These are phyloP conservation scores for Frieseomelitta varia DNA, from an alignment of 1,140 invertebrate genomes.

Conservation along the genomic window DNA sequence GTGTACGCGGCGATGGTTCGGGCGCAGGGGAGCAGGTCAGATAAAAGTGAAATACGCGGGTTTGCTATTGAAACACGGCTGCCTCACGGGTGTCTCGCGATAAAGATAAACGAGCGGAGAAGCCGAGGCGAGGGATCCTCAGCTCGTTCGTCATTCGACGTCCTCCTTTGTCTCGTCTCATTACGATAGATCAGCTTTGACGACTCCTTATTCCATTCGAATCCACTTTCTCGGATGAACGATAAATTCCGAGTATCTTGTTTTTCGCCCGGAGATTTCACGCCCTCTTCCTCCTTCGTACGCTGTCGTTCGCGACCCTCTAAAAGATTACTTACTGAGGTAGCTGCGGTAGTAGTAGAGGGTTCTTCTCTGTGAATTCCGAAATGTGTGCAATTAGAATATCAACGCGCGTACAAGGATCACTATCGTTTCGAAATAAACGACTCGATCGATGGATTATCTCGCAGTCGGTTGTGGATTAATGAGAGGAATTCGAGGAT, in stretches of 20 bases:
- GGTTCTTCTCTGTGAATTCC: background rate
- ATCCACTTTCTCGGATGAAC: constrained; percentile 47
- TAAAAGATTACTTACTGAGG: background rate
- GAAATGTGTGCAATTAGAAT: background rate
- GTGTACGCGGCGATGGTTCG: constrained; percentile 34
- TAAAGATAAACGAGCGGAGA: constrained; percentile 67
- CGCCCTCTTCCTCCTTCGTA: too few relatives aligned
- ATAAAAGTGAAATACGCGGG: constrained; percentile 76
- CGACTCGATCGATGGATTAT: background rate
- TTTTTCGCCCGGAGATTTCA: background rate
- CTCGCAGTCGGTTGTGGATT: background rate
- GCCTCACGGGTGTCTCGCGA: constrained; percentile 52
- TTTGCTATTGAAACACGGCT: constrained; percentile 55
- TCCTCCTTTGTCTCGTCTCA: constrained; percentile 63
- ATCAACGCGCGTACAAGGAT: background rate
- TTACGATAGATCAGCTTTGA: constrained; percentile 65
- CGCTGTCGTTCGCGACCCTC: background rate
- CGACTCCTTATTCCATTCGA: constrained; percentile 64
- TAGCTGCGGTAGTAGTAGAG: too few relatives aligned
- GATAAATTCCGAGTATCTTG: constrained; percentile 31
- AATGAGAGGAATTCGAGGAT: constrained; percentile 5
- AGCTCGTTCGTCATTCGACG: constrained; percentile 63
- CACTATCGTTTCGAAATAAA: background rate
- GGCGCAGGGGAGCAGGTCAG: constrained; percentile 56
- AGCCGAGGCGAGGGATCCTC: constrained; percentile 57